Evolutionary conservation across 2,888 invertebrate genomes (phyloP).

Genomic region (Lepidocyrtoides sp.): DNA sequence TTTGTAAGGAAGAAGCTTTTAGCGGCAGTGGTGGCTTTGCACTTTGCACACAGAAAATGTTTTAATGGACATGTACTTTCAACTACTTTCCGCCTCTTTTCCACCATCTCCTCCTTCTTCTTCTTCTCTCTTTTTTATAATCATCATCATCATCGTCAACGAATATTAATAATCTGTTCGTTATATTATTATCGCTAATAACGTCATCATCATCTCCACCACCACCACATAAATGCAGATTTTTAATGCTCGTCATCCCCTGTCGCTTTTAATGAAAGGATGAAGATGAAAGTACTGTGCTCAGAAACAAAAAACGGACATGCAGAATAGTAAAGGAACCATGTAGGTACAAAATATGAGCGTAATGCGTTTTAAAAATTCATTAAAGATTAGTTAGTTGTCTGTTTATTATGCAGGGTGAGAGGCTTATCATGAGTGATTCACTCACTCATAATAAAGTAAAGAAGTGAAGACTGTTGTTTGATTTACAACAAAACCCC

Average conservation of each 20-base stretch:
- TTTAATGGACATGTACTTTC: conserved; percentile 37
- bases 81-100: background rate
- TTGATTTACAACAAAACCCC: background rate
- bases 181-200: background rate
- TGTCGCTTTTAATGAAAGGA: conserved; percentile 32
- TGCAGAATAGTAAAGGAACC: too few relatives aligned
- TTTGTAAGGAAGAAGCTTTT: conserved; percentile 25
- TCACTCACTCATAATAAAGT: too few relatives aligned
- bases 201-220: background rate
- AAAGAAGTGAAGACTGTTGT: background rate
- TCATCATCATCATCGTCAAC: background rate
- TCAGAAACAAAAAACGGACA: too few relatives aligned
- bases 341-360: background rate
- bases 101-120: background rate
- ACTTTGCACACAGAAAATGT: background rate
- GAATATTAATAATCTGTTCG: background rate
- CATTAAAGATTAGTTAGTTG: background rate
- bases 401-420: background rate
- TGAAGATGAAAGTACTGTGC: background rate
- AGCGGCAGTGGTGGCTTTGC: background rate
- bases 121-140: too few relatives aligned
- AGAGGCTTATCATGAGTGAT: background rate
- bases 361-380: background rate
- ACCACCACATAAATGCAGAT: conserved; percentile 29
- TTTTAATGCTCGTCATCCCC: background rate